Percentiles rank a stretch among this genome's conserved stretches.
Evolutionary conservation across 2,888 invertebrate genomes (phyloP).

Genomic region (Drosophila maculinotata): DNA sequence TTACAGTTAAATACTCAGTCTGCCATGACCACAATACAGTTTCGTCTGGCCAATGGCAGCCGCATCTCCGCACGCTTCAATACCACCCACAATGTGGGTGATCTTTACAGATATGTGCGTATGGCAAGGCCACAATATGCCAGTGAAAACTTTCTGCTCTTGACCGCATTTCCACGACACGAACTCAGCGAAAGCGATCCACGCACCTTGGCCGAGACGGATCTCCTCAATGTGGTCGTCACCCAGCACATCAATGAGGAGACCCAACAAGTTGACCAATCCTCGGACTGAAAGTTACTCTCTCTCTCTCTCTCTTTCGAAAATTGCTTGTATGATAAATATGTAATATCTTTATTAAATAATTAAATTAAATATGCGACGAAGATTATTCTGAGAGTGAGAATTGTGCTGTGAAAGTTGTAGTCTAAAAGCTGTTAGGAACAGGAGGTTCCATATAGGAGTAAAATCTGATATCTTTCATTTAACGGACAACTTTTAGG

Average conservation of each 20-base stretch:
- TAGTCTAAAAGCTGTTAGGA: too few species aligned
- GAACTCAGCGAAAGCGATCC: conserved; percentile 50
- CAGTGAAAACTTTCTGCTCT: conserved; percentile 39
- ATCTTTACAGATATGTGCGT: conserved; percentile 66
- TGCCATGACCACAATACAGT: conserved; percentile 57
- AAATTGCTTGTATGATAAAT: too few species aligned
- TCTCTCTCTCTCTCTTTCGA: too few species aligned
- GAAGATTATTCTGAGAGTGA: too few species aligned
- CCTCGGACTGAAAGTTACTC: background rate
- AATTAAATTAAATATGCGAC: too few species aligned
- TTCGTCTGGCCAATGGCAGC: conserved; percentile 63
- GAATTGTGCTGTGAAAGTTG: too few species aligned
- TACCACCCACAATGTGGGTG: conserved; percentile 54
- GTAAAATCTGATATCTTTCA: too few species aligned
- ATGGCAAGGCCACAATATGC: conserved; percentile 52
- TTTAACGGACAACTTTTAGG: too few species aligned
- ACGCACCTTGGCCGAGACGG: conserved; percentile 53
- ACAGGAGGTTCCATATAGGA: too few species aligned
- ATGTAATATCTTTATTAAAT: too few species aligned
- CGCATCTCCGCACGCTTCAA: conserved; percentile 63
- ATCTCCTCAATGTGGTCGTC: conserved; percentile 66
- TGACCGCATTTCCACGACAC: conserved; percentile 60
- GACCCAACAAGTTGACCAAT: background rate
- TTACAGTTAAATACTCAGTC: conserved; percentile 36
- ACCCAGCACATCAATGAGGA: conserved; percentile 61